Base-by-base conservation (phyloP, 2,888 invertebrate species). In the Plagodis pulveraria region DNA sequence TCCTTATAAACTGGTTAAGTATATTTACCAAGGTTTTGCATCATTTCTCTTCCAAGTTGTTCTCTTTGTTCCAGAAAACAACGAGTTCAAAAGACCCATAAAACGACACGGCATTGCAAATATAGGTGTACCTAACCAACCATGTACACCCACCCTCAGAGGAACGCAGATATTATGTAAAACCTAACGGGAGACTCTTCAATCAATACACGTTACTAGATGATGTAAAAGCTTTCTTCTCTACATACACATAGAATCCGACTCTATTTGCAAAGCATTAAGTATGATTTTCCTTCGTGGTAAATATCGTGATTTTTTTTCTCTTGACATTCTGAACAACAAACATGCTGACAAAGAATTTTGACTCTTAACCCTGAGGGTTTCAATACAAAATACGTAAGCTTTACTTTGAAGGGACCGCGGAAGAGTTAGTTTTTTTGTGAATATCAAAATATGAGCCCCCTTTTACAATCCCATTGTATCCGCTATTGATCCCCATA, bases 381-480 rank as follows among this genome's bases (percentile, higher is more conserved):
- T 58, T 73, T 85, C 67, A 78, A 73, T 69, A 67, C 56, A 78
- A 68, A 83, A 74, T 80, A 53, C 73, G 54, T 62, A 60, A 57
- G 65, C 67, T 46, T 63, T 38, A 36, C 56, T 67, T 68, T 63
- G 71, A 77, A 83, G 84, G 87, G 87, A 76, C 77, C 70, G 77
- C 69, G 83, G 87, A 90, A 91, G 90, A 89, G 91, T 91, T 90
- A 84, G 83, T 87, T 88, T 89, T 84, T 87, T 91, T 88, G 86
- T 89, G 91, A 91, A 91, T 91, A 90, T 90, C 84, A 91, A 91
- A 92, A 92, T 90, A 89, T 87, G 91, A 89, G 89, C 90, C 91
- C 91, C 90, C 87, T 89, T 91, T 89, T 90, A 91, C 89, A 89
- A 89, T 88, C 83, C 89, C 76, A 91, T 91, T 91, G 89, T 91